Evolutionary conservation across 1,140 invertebrate genomes (phyloP).

Genomic region (Tyrophagus putrescentiae): DNA sequence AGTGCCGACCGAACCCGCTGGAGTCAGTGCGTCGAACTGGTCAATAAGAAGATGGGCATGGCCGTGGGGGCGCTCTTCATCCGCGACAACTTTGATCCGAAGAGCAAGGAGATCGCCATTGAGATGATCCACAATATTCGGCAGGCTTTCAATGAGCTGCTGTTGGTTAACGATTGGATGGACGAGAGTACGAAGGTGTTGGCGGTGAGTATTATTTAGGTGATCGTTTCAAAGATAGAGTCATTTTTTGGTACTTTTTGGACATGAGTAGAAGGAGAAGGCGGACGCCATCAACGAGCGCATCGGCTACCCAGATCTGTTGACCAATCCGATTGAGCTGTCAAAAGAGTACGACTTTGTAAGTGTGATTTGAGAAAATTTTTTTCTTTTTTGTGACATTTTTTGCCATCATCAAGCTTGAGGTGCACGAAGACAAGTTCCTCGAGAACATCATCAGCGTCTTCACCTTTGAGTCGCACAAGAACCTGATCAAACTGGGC

Average conservation of each 20-base stretch:
- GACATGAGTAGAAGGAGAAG: slow-evolving; percentile 59
- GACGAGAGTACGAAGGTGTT: slow-evolving; percentile 62
- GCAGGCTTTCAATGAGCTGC: slow-evolving; percentile 54
- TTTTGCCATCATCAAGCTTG: slow-evolving; percentile 30
- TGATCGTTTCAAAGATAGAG: too few species aligned
- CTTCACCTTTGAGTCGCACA: slow-evolving; percentile 52
- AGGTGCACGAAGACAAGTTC: slow-evolving; percentile 48
- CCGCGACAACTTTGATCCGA: slow-evolving; percentile 63
- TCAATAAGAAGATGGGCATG: slow-evolving; percentile 68
- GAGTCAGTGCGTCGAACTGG: slow-evolving; percentile 49
- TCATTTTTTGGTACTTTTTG: too few species aligned
- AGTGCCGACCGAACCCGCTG: slow-evolving; percentile 55
- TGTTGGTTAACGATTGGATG: slow-evolving; percentile 62
- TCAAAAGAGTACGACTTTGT: slow-evolving; percentile 50
- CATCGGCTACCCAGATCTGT: slow-evolving; percentile 76
- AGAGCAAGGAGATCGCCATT: slow-evolving; percentile 57
- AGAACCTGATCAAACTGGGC: slow-evolving; percentile 52
- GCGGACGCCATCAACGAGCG: slow-evolving; percentile 55
- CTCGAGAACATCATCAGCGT: slow-evolving; percentile 54
- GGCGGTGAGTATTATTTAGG: too few species aligned
- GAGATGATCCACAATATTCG: slow-evolving; percentile 71
- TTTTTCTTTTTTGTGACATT: not conserved
- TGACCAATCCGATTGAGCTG: slow-evolving; percentile 52
- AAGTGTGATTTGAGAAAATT: slow-evolving; percentile 49
- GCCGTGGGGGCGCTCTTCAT: slow-evolving; percentile 72